Evolutionary conservation across 2,888 invertebrate genomes (phyloP).

Genomic region (Morpho helenor): DNA sequence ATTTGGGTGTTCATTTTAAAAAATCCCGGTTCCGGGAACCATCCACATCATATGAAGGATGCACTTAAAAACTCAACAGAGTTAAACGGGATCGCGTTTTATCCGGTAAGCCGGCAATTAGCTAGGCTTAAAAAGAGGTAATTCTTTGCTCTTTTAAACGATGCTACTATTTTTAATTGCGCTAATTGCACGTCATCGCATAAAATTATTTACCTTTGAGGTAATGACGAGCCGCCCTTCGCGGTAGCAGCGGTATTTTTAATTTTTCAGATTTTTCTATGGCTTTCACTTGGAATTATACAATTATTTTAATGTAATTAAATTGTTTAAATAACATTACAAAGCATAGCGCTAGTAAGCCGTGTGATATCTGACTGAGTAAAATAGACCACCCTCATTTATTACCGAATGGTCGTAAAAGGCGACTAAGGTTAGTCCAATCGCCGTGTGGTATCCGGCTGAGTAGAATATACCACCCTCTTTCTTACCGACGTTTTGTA

Average conservation of each 20-base stretch:
- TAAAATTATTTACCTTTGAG: slow-evolving; percentile 20
- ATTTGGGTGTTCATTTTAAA: too few relatives aligned
- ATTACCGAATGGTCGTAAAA: too few relatives aligned
- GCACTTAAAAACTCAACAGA: slow-evolving; percentile 4
- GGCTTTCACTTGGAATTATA: not conserved
- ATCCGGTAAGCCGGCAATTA: slow-evolving; percentile 18
- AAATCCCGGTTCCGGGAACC: not conserved
- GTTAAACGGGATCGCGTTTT: slow-evolving; percentile 13
- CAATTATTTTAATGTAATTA: too few relatives aligned
- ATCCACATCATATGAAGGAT: not conserved
- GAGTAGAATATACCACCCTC: too few relatives aligned
- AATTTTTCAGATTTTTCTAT: not conserved
- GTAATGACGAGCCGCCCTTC: slow-evolving; percentile 8
- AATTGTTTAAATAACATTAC: too few relatives aligned
- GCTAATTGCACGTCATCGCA: slow-evolving; percentile 17
- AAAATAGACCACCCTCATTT: too few relatives aligned
- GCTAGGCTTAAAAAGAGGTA: slow-evolving; percentile 12
- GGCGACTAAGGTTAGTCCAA: too few relatives aligned
- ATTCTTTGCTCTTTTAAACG: slow-evolving; percentile 17
- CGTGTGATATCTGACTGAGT: too few relatives aligned
- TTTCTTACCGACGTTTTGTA: too few relatives aligned
- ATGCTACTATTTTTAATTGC: slow-evolving; percentile 19
- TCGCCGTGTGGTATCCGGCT: too few relatives aligned
- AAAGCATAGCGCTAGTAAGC: too few relatives aligned
- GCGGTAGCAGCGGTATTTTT: not conserved